Conservation (phyloP, 2,888 invertebrate species). For the Troides aeacus region DNA sequence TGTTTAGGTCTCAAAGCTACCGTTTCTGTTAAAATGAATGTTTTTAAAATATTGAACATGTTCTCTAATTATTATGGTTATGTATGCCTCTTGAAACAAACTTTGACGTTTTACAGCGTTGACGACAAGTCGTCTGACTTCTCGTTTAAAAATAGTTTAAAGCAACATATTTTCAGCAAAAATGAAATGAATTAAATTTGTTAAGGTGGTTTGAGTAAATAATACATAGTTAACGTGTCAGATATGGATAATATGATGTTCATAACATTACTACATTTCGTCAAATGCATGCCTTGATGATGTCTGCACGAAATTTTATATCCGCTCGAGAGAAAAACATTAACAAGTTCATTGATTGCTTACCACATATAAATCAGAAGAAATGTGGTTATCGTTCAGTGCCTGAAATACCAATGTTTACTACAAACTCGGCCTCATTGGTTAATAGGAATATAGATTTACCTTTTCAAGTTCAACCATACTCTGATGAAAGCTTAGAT, state of each 20-base stretch:
- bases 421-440: conserved; percentile 55
- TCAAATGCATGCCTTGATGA: conserved; percentile 49
- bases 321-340: conserved; percentile 67
- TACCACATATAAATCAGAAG: conserved; percentile 66
- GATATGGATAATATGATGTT: conserved; percentile 19
- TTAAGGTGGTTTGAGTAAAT: conserved; percentile 3
- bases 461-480: conserved; percentile 55
- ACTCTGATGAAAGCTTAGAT: conserved; percentile 52
- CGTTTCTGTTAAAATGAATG: neutral
- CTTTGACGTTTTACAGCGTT: neutral
- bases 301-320: conserved; percentile 72
- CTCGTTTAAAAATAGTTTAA: neutral
- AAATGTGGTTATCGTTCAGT: conserved; percentile 56
- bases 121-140: neutral
- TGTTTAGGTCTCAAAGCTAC: neutral
- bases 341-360: conserved; percentile 63
- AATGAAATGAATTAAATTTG: conserved; percentile 1
- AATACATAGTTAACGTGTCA: neutral
- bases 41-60: neutral
- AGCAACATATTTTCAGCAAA: neutral
- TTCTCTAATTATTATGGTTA: neutral
- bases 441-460: conserved; percentile 66
- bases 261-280: conserved; percentile 10
- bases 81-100: neutral
- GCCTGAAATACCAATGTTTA: conserved; percentile 58